Base-by-base conservation (phyloP, 2,888 invertebrate species). In the Punctoribates punctum region DNA sequence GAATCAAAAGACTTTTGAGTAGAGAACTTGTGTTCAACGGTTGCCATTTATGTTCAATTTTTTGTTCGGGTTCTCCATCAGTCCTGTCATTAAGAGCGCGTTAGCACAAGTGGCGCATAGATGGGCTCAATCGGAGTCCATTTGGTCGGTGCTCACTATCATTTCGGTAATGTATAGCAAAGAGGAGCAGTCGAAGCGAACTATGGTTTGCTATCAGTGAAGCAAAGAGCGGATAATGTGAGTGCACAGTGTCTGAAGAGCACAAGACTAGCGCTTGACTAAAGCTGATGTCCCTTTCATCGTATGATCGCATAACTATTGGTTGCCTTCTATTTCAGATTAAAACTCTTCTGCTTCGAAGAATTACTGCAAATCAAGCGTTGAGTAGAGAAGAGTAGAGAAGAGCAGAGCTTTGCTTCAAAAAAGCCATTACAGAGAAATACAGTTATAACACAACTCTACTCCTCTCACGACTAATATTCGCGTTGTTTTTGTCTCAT, bases 321-420 rank as follows among this genome's bases (percentile, higher is more conserved):
- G 20, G 27, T 25, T 25, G 5, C 25, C 65, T 65, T 65, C 34
- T 65, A 65, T 65, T 65, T n/a, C 65, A 65, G 34, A 65, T 65
- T 65, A 65, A 65, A 65, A 65, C 65, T 65, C 65, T 65, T 60
- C 27, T 65, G 65, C 65, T 34, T 65, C 65, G 34, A 65, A 65
- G 34, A 9, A 34, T 38, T 38, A 38, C 38, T 65, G 34, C 34
- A 65, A 65, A 65, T 65, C 34, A 65, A 65, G 38, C 29, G 65
- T 65, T 65, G n/a, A 65, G 65, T 65, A 60, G 60, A 25, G 27
- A 60, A 60, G n/a, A 65, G 65, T 65, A 60, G 60, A 25, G 27
- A 60, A 60, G 20, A 4, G 51, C 20, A 34, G 65, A 62, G 62
- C 62, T 65, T 65, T 65, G 17, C 34, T 65, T 65, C 15, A 34